A percentile compares a stretch with the other conserved stretches of the same genome.
Conservation (phyloP, 2,797 vertebrate genomes). For the Vultur gryphus region DNA sequence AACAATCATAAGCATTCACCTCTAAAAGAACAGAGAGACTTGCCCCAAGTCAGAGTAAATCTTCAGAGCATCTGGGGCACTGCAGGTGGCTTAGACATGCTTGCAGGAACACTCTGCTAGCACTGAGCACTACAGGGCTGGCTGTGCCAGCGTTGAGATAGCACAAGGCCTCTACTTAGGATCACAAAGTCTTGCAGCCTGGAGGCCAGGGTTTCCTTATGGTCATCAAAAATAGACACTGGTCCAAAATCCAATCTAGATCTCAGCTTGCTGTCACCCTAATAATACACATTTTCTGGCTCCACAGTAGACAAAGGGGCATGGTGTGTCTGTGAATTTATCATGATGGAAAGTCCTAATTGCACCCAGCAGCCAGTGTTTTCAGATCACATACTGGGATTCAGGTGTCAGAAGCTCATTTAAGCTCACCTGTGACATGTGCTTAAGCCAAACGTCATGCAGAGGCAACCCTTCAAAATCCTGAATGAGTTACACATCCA, state of each 20-base stretch:
- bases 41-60: neutral
- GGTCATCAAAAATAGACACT: neutral
- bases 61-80: neutral
- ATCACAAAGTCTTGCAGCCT: neutral
- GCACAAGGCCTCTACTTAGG: neutral
- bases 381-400: neutral
- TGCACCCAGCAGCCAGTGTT: neutral
- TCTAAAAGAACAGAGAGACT: neutral
- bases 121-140: neutral
- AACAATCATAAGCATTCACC: neutral
- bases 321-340: neutral
- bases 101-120: neutral
- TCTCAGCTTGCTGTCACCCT: neutral
- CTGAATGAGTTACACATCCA: neutral
- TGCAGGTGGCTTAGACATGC: fast-evolving
- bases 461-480: neutral
- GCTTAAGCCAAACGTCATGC: neutral
- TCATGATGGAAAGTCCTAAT: neutral
- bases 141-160: neutral
- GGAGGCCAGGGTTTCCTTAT: neutral
- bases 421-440: neutral
- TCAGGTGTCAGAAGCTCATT: neutral
- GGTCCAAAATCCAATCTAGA: neutral
- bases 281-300: neutral
- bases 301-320: neutral